Conservation (phyloP, 1,140 invertebrate species). For the Aphaenogaster ashmeadi region DNA sequence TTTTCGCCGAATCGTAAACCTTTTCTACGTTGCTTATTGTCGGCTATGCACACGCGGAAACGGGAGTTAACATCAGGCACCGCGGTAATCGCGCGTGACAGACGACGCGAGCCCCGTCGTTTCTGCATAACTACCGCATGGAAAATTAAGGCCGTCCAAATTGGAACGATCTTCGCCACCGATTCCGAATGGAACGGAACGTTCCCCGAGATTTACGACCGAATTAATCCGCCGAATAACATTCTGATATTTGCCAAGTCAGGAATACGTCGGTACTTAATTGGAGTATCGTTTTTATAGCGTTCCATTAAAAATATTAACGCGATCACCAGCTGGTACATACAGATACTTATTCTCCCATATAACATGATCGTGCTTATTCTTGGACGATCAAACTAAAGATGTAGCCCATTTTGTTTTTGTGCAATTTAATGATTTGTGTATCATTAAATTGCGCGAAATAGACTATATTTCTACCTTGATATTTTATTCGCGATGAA, state of each 20-base stretch:
- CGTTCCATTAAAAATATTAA: conserved; percentile 37
- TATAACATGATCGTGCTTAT: neutral
- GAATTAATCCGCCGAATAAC: conserved; percentile 39
- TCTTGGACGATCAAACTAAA: conserved; percentile 8
- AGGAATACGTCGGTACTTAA: conserved; percentile 16
- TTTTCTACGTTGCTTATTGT: neutral
- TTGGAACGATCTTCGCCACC: conserved; percentile 31
- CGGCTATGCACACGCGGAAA: conserved; percentile 21
- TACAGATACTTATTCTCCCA: neutral
- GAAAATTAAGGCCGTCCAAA: conserved; percentile 55
- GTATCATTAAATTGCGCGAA: neutral
- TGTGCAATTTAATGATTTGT: neutral
- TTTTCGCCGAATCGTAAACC: conserved; percentile 19
- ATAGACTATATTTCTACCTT: neutral
- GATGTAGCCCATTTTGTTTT: neutral
- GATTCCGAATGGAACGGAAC: conserved; percentile 13
- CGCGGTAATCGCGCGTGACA: conserved; percentile 26
- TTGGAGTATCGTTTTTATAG: neutral
- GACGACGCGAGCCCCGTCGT: conserved; percentile 4
- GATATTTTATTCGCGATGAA: neutral
- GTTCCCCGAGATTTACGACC: conserved; percentile 21
- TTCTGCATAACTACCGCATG: conserved; percentile 40
- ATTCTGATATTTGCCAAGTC: conserved; percentile 37
- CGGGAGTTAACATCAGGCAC: neutral
- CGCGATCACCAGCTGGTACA: neutral